Evolutionary conservation across 1,140 invertebrate genomes (phyloP).

Genomic region (Drosophila fuyamai): DNA sequence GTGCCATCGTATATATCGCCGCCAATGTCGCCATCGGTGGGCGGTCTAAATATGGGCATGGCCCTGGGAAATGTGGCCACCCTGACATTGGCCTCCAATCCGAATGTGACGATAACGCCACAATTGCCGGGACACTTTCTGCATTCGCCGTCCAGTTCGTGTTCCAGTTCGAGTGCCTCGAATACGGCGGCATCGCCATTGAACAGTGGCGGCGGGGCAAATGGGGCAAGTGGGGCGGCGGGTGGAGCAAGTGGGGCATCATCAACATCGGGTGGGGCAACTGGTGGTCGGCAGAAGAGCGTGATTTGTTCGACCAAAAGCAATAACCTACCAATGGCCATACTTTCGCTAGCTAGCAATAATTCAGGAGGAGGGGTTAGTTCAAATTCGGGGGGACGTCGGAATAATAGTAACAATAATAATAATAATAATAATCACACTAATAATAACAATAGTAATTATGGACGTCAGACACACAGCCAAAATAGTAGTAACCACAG

Average conservation of each 20-base stretch:
- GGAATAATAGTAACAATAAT: neutral
- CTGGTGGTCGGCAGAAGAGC: slow-evolving; percentile 64
- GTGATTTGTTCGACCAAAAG: slow-evolving; percentile 79
- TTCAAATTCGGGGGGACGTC: slow-evolving; percentile 3
- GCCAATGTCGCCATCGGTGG: slow-evolving; percentile 78
- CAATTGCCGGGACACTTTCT: slow-evolving; percentile 77
- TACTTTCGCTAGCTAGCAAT: slow-evolving; percentile 53
- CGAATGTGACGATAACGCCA: slow-evolving; percentile 79
- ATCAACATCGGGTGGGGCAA: neutral
- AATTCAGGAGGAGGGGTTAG: neutral
- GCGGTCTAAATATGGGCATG: slow-evolving; percentile 35
- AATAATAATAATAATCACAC: slow-evolving; percentile 19
- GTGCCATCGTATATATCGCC: slow-evolving; percentile 78
- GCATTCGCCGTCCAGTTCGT: slow-evolving; percentile 71
- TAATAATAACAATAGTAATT: slow-evolving; percentile 20
- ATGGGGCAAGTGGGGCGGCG: neutral
- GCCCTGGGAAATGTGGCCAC: slow-evolving; percentile 54
- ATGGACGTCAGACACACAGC: slow-evolving; percentile 67
- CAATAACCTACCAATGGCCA: slow-evolving; percentile 64
- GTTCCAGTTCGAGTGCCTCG: slow-evolving; percentile 67
- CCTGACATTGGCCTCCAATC: slow-evolving; percentile 71
- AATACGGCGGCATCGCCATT: slow-evolving; percentile 68
- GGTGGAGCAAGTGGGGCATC: slow-evolving; percentile 6
- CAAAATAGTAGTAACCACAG: slow-evolving; percentile 21
- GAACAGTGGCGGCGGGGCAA: slow-evolving; percentile 22